phyloP scores from a whole-genome alignment of 1,140 invertebrate species.

The Drosophila sp. region DNA sequence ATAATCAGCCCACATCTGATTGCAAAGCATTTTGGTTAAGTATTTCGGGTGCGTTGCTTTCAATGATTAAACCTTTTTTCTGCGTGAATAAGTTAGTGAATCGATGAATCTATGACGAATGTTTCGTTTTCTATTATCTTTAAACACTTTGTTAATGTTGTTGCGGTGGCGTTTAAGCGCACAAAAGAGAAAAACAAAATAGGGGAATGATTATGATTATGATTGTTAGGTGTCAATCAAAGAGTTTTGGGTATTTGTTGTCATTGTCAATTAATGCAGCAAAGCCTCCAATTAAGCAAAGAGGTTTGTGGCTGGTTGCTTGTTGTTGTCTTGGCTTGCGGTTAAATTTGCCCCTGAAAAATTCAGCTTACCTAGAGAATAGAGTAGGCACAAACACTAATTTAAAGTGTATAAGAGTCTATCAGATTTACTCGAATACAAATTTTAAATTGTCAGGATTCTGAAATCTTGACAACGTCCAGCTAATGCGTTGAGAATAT shows the following conservation, averaged over 20 bases:
- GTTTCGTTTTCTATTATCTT: slow-evolving; percentile 60
- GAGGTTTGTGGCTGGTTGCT: slow-evolving; percentile 35
- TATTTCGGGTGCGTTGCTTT: slow-evolving; percentile 35
- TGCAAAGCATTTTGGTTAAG: slow-evolving; percentile 16
- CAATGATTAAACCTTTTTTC: slow-evolving; percentile 62
- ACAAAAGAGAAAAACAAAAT: slow-evolving; percentile 31
- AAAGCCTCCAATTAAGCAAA: slow-evolving; percentile 71
- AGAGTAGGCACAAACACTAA: not conserved
- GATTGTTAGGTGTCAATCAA: slow-evolving; percentile 75
- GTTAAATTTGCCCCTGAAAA: slow-evolving; percentile 49
- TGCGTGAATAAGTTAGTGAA: slow-evolving; percentile 35
- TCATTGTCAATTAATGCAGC: slow-evolving; percentile 69
- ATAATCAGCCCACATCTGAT: slow-evolving; percentile 57
- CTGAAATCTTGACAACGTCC: too few relatives aligned
- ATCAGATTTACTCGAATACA: not conserved
- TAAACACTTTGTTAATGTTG: slow-evolving; percentile 20
- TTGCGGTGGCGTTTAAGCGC: slow-evolving; percentile 38
- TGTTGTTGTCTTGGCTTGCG: slow-evolving; percentile 57
- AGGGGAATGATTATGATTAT: slow-evolving; percentile 31
- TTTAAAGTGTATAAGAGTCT: not conserved
- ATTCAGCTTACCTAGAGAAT: not conserved
- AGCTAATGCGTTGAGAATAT: too few relatives aligned
- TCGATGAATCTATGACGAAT: slow-evolving; percentile 43
- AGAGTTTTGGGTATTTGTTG: slow-evolving; percentile 57
- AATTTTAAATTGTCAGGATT: too few relatives aligned